Evolutionary conservation across 2,113 vertebrate species (phyloP), one percentile per base, ranked within the genome.

Genomic region (Neolamprologus longior): DNA sequence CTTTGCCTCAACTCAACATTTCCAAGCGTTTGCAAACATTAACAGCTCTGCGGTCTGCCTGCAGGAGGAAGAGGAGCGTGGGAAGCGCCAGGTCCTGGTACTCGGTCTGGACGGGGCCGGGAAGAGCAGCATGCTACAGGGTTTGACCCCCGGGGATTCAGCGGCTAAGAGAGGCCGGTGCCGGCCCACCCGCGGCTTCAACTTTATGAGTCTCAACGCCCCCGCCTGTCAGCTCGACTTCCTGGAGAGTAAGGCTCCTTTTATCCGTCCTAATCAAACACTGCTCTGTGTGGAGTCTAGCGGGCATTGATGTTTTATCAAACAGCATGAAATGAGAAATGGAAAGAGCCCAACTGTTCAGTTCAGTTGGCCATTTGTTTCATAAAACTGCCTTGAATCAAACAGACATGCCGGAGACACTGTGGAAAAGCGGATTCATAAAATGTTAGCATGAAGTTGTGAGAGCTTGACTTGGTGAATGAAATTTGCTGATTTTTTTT

Each of bases 91-190:
- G 94, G 97, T 98, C 78, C 96, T 99, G 78, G 97, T 98, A 85
- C 96, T 99, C n/a, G 98, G 98, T 12, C 96, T 99, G 94, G 97
- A 98, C 0, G 98, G 98, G 1, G 97, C 97, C 0, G 98, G 98
- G 42, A 99, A 99, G 93, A 99, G 97, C 97, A 98, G 98, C 21
- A 91, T 98, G 93, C 93, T 99, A 45, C 97, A 97, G 83, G 94
- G 96, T 53, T 86, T 99, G 79, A 96, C 95, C 1, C 97, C 96
- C 9, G 94, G 94, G 68, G 92, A 90, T 2, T 94, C 95, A 3
- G 92, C 90, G 50, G 91, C 87, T 2, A 94, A 93, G 17, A 94
- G 90, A 47, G 92, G 95, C 12, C 76, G 5, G 80, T 96, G 96
- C 54, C 37, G 96, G 3, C 98, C 98, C 85, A 99, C 98, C 24